Evolutionary conservation across 2,888 invertebrate genomes (phyloP), one percentile per base, ranked within the genome.

Genomic region (Baronia brevicornis): DNA sequence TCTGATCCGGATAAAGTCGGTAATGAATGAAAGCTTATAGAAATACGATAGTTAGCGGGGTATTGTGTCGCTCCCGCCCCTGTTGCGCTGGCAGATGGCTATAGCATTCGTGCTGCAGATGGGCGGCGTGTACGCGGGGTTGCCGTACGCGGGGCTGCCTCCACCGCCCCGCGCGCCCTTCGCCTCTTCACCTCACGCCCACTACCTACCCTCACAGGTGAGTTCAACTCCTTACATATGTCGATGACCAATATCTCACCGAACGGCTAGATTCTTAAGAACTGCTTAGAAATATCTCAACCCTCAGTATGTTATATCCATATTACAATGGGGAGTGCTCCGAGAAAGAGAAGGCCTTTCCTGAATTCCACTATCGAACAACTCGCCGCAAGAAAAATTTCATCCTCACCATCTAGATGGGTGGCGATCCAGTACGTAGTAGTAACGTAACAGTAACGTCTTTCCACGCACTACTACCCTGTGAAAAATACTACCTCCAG

Each of bases 121-220:
- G 79, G 77, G 78, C 56, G 72, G 77, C 35, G 68, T 80, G 65
- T 82, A 78, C 67, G 74, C 80, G 44, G 78, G 77, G 4, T 63
- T 77, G 52, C 74, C 65, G 61, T 78, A 80, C 59, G 60, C 61
- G 32, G 59, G 59, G 8, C 61, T 65, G 41, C 57, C 62, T 15
- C 65, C 77, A 38, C 71, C 74, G 27, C 70, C 74, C 27, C 61
- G 77, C 24, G 73, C 67, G 4, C 73, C 74, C 20, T 74, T 71
- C 68, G 69, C 79, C 19, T 71, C 77, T 30, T 74, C 77, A 17
- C 72, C 71, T 19, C 77, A 73, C 32, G 54, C 71, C 21, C 78
- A 80, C 50, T 80, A 78, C 44, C 59, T 80, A 31, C 46, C 74
- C 34, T 59, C 75, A 5, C 79, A 80, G 72, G 77, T 75, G 5